Evolutionary conservation across 30 jellyfish, hydroid and myxozoan species (phyloP).

Genomic region (Turritopsis rubra): DNA sequence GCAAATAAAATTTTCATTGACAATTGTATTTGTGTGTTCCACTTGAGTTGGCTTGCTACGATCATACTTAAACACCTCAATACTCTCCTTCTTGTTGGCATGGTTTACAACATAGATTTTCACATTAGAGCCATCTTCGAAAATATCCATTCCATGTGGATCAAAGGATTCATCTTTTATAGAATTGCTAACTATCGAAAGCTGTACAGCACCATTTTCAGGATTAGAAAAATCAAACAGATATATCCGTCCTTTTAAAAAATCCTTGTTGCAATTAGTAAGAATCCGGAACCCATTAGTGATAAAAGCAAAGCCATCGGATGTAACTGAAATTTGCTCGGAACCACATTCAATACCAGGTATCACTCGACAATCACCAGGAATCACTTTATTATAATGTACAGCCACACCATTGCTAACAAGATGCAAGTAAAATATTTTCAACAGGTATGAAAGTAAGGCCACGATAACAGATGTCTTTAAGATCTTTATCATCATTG

Average conservation of each 20-base stretch:
- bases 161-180: constrained; percentile 31
- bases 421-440: constrained; percentile 30
- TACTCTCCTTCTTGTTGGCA: constrained; percentile 49
- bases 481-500: background rate
- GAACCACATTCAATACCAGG: constrained; percentile 98
- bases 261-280: constrained; percentile 41
- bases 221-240: constrained; percentile 69
- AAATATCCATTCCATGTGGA: constrained; percentile 84
- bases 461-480: background rate
- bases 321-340: constrained; percentile 72
- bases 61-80: constrained; percentile 52
- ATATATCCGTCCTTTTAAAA: constrained; percentile 51
- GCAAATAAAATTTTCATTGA: constrained; percentile 47
- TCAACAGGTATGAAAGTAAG: constrained; percentile 9
- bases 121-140: constrained; percentile 23
- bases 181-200: constrained; percentile 42
- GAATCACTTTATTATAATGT: constrained; percentile 50
- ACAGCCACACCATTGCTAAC: constrained; percentile 59
- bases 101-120: constrained; percentile 65
- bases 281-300: constrained; percentile 59
- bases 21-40: constrained; percentile 48
- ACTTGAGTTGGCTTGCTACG: constrained; percentile 28
- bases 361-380: constrained; percentile 83
- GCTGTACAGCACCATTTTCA: constrained; percentile 27
- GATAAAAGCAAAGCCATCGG: constrained; percentile 81